Evolutionary conservation across 1,140 invertebrate species (phyloP).

Genomic region (Stegodyphus mimosarum): DNA sequence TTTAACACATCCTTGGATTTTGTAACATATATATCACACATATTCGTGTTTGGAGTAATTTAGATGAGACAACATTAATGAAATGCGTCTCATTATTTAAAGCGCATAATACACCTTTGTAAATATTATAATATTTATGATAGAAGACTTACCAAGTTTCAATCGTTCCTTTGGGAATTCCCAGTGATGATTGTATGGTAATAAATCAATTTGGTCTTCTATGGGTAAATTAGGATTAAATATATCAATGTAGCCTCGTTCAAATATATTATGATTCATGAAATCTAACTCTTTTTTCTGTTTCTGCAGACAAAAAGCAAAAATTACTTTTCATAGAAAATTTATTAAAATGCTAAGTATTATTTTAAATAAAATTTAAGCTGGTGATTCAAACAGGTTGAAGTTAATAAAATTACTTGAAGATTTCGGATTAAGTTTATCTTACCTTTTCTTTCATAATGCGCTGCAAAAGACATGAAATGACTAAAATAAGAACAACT

Average conservation of each 20-base stretch:
- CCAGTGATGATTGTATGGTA: conserved; percentile 90
- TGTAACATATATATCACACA: too few relatives aligned
- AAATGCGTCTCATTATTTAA: too few relatives aligned
- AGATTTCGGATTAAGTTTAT: neutral
- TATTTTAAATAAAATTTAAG: too few relatives aligned
- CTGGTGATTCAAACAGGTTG: too few relatives aligned
- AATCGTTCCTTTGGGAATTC: conserved; percentile 64
- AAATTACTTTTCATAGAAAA: neutral
- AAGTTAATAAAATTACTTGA: too few relatives aligned
- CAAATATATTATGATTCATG: conserved; percentile 60
- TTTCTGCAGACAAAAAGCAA: conserved; percentile 19
- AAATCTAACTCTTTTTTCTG: conserved; percentile 61
- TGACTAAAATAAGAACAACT: conserved; percentile 53
- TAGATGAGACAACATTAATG: too few relatives aligned
- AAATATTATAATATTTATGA: too few relatives aligned
- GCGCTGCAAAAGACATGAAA: conserved; percentile 48
- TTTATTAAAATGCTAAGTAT: too few relatives aligned
- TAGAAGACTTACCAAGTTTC: conserved; percentile 36
- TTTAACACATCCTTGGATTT: too few relatives aligned
- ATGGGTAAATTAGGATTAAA: conserved; percentile 63
- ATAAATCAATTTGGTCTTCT: conserved; percentile 64
- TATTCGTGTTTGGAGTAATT: too few relatives aligned
- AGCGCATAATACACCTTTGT: too few relatives aligned
- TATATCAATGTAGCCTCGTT: conserved; percentile 58
- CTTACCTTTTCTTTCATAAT: conserved; percentile 52